Evolutionary conservation across 2,888 invertebrate species (phyloP).

Genomic region (Pristionchus entomophagus): DNA sequence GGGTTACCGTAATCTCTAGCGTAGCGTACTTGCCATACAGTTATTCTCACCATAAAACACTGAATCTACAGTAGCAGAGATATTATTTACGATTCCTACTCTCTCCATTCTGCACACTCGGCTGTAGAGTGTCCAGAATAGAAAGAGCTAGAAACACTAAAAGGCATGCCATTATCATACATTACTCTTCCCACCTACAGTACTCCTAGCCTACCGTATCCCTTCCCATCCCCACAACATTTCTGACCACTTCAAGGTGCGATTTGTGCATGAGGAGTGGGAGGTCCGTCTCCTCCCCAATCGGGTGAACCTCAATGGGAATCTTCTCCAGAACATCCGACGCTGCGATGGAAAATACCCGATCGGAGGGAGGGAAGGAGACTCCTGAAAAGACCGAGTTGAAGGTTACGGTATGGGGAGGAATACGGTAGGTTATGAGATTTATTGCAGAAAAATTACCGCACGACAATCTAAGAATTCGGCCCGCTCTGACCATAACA

Average conservation of each 20-base stretch:
- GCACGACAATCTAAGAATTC: background rate
- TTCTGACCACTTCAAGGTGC: background rate
- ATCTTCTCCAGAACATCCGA: constrained; percentile 77
- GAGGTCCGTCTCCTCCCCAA: background rate
- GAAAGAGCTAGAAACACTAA: too few relatives aligned
- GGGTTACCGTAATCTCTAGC: too few relatives aligned
- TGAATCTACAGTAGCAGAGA: too few relatives aligned
- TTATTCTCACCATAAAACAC: too few relatives aligned
- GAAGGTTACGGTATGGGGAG: background rate
- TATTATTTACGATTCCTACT: too few relatives aligned
- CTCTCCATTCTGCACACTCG: too few relatives aligned
- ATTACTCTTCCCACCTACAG: background rate
- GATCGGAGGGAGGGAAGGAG: constrained; percentile 64
- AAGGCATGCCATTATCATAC: background rate
- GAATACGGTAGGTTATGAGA: background rate
- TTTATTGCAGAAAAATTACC: background rate
- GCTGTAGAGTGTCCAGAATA: too few relatives aligned
- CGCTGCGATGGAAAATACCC: constrained; percentile 77
- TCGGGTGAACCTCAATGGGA: background rate
- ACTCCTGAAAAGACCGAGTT: constrained; percentile 68
- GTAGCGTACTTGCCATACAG: too few relatives aligned
- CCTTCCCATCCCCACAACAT: too few relatives aligned
- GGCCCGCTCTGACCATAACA: too few relatives aligned
- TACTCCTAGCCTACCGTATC: background rate
- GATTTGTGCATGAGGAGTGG: constrained; percentile 39